Evolutionary conservation across 2,113 vertebrate species (phyloP), one percentile per base, ranked within the genome.

Genomic region (Melanerpes formicivorus): DNA sequence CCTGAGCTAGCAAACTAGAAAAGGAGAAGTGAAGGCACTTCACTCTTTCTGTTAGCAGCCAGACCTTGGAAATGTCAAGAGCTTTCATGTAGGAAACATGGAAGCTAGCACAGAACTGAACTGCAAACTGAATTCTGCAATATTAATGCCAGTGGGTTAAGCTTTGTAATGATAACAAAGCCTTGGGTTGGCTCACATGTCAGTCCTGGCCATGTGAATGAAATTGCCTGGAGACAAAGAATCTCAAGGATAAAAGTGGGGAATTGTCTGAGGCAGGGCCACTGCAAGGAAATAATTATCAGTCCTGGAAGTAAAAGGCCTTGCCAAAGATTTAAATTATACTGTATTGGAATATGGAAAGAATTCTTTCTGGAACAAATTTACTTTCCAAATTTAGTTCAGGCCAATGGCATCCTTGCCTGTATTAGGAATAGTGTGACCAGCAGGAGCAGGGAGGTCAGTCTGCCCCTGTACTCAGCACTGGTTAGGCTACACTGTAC

Each of bases 11-110:
- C 14, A 65, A 72, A 81, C 46, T 6, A 18, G 18, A 32, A 78
- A 52, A 59, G 48, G 18, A 74, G 14, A 22, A 25, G 29, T 0
- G 42, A 34, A 59, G 59, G 9, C 9, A 5, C 27, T 42, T 27
- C 19, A 46, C 18, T 54, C n/a, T 32, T 37, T 3, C 50, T 37
- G 21, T 32, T 15, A 2, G 5, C n/a, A 55, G 25, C 22, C 6
- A 6, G 26, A 30, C 30, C 58, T 58, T 0, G 0, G 59, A 60
- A 29, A 26, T 0, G 0, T 21, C 40, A 48, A 10, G 25, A 55
- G 18, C 9, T 55, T 32, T 71, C 78, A 5, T 1, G 0, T 0
- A 12, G 54, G 58, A 52, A 34, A 40, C 0, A 1, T 27, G 42
- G 67, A 59, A 66, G 34, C 10, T 56, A 32, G 26, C 52, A 46